A percentile compares a stretch with the other conserved stretches of the same genome.
Evolutionary conservation across 1,140 invertebrate species (phyloP).

Genomic region (Riptortus pedestris): DNA sequence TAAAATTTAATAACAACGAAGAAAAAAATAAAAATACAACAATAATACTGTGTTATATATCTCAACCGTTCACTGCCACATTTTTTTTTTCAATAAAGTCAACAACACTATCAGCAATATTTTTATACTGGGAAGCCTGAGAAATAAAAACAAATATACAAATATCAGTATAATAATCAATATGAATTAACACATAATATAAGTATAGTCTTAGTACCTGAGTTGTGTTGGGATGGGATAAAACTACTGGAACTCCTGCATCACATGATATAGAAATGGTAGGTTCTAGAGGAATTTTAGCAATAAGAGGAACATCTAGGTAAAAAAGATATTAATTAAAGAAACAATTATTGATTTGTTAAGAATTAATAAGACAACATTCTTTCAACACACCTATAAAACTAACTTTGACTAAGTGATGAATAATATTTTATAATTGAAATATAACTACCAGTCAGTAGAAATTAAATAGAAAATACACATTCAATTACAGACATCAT

Average conservation of each 20-base stretch:
- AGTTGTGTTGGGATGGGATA: constrained; percentile 51
- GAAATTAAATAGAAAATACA: constrained; percentile 1
- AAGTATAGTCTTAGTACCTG: too few relatives aligned
- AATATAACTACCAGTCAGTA: neutral
- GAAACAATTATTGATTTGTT: neutral
- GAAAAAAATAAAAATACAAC: too few relatives aligned
- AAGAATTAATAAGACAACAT: neutral
- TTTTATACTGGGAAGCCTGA: too few relatives aligned
- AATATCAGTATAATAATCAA: too few relatives aligned
- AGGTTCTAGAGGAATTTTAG: constrained; percentile 62
- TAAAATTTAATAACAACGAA: too few relatives aligned
- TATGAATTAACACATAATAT: too few relatives aligned
- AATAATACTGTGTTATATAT: too few relatives aligned
- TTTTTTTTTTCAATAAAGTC: too few relatives aligned
- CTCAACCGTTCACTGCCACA: too few relatives aligned
- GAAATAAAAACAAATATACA: too few relatives aligned
- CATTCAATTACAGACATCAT: constrained; percentile 24
- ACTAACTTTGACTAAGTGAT: neutral
- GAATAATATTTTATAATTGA: neutral
- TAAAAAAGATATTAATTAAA: constrained; percentile 21
- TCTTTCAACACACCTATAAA: constrained; percentile 39
- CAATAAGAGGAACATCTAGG: constrained; percentile 47
- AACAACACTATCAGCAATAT: too few relatives aligned
- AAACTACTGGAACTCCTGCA: constrained; percentile 62
- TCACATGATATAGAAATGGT: constrained; percentile 60